Conservation (phyloP, 2,888 invertebrate genomes). For the Sphaeridia pumilis region DNA sequence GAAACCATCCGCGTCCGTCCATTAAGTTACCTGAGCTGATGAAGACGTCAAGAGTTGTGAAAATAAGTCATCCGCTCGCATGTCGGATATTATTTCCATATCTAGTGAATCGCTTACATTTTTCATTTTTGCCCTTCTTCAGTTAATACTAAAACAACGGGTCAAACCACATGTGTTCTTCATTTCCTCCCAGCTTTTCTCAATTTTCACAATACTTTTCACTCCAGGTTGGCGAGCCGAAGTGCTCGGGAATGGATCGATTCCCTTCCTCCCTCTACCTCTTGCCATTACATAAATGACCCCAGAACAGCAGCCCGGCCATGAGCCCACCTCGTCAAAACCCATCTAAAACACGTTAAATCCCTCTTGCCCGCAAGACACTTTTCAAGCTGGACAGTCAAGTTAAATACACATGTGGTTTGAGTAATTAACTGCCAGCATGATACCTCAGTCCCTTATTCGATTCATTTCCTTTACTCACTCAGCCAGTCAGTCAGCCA, state of each 20-base stretch:
- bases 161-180: background rate
- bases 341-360: background rate
- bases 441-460: constrained; percentile 29
- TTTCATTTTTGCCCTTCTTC: background rate
- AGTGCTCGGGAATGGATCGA: too few relatives aligned
- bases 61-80: background rate
- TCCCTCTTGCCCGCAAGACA: background rate
- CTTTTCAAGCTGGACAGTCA: background rate
- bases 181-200: background rate
- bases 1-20: too few relatives aligned
- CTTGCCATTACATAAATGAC: too few relatives aligned
- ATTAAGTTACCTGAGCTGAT: too few relatives aligned
- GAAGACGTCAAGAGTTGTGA: constrained; percentile 3
- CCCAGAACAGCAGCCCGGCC: background rate
- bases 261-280: too few relatives aligned
- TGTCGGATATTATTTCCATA: constrained; percentile 3
- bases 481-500: too few relatives aligned
- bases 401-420: constrained; percentile 12
- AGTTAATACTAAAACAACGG: constrained; percentile 1
- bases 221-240: too few relatives aligned
- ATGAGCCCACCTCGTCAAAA: background rate
- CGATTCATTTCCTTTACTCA: constrained; percentile 1
- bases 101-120: background rate
- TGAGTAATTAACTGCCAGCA: constrained; percentile 35
- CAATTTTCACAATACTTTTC: too few relatives aligned